phyloP scores from a whole-genome alignment of 2,797 vertebrate genomes.

The Chloroceryle inda region DNA sequence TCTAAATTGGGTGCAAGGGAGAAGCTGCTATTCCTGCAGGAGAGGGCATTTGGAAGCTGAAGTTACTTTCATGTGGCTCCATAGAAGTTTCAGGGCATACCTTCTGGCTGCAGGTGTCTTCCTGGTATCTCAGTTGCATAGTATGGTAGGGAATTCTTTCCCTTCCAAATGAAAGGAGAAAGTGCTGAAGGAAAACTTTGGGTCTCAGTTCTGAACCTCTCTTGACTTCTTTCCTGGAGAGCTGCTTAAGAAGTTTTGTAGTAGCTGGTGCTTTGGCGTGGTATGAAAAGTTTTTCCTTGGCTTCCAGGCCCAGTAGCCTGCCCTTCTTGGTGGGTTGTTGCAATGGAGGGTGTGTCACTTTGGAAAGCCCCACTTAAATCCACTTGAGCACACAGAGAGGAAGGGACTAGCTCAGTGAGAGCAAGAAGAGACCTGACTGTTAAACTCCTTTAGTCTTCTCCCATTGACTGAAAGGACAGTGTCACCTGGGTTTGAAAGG shows the following conservation, averaged over 20 bases:
- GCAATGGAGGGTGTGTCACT: background rate
- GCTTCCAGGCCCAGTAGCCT: background rate
- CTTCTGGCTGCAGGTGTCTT: conserved; percentile 53
- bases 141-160: background rate
- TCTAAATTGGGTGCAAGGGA: conserved; percentile 36
- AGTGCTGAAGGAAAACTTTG: background rate
- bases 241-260: background rate
- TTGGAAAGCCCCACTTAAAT: background rate
- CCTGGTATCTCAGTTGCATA: conserved; percentile 8
- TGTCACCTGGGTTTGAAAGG: background rate
- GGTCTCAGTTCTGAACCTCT: conserved; percentile 1
- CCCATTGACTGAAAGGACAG: background rate
- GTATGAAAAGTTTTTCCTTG: background rate
- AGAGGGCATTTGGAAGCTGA: conserved; percentile 18
- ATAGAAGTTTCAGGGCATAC: conserved; percentile 8
- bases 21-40: conserved; percentile 67
- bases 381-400: background rate
- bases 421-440: background rate
- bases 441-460: background rate
- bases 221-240: background rate
- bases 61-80: background rate
- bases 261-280: background rate
- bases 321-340: background rate
- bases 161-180: conserved; percentile 6
- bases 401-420: background rate